phyloP scores from a whole-genome alignment of 2,113 vertebrate species.

The Chloebia gouldiae region DNA sequence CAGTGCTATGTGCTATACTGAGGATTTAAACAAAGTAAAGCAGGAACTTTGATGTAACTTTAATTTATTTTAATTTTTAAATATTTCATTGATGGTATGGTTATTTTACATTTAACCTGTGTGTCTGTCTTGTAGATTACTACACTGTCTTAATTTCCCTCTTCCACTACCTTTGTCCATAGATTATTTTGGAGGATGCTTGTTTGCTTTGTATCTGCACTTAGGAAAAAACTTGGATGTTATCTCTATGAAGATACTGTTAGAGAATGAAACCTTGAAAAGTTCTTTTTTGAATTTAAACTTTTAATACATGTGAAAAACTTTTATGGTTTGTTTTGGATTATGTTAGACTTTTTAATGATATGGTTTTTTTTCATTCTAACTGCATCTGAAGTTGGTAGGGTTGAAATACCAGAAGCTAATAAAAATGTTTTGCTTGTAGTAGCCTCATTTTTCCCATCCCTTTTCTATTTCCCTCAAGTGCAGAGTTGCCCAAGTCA shows the following conservation, averaged over 20 bases:
- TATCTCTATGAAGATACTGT: constrained; percentile 67
- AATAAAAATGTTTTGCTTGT: constrained; percentile 57
- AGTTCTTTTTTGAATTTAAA: constrained; percentile 54
- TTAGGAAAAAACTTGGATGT: constrained; percentile 58
- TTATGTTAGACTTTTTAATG: constrained; percentile 35
- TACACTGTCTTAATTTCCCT: constrained; percentile 8
- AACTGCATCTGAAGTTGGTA: constrained; percentile 42
- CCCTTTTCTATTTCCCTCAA: neutral
- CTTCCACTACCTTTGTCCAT: constrained; percentile 14
- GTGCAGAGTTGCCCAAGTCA: neutral
- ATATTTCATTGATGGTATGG: constrained; percentile 46
- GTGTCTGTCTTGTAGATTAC: constrained; percentile 45
- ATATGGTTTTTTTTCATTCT: constrained; percentile 3
- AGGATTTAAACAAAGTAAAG: constrained; percentile 27
- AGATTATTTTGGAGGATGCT: constrained; percentile 42
- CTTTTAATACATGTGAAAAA: constrained; percentile 10
- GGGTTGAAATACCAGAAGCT: constrained; percentile 16
- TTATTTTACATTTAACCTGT: constrained; percentile 56
- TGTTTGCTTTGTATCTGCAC: constrained; percentile 63
- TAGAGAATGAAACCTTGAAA: constrained; percentile 6
- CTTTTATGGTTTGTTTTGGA: constrained; percentile 16
- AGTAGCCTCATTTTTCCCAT: neutral
- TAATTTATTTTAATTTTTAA: constrained; percentile 78
- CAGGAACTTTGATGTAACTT: constrained; percentile 59
- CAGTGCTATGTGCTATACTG: constrained; percentile 1